Conservation (phyloP, 2,113 vertebrate genomes). For the Dolichallabes microphthalmus region DNA sequence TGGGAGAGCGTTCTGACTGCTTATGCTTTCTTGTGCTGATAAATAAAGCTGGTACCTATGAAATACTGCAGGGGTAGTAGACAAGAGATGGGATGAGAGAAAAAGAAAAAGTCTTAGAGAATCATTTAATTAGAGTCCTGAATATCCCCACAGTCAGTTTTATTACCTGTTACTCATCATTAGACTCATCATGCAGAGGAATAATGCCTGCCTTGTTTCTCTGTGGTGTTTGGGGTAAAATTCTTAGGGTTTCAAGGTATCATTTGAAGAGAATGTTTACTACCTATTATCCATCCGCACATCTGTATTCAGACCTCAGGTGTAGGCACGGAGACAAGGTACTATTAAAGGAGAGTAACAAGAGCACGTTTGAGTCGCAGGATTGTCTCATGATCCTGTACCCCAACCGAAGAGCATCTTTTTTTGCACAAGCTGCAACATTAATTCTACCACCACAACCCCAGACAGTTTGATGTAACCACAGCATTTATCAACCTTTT, state of each 20-base stretch:
- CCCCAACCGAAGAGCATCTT: not conserved
- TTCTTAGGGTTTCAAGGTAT: no score
- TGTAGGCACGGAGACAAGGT: not conserved
- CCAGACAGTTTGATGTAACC: not conserved
- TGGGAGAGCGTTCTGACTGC: conserved; percentile 14
- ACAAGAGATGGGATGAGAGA: not conserved
- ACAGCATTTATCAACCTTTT: not conserved
- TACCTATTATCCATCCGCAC: not conserved
- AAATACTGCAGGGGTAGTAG: not conserved
- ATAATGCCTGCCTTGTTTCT: not conserved
- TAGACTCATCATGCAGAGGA: not conserved
- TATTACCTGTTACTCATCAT: not conserved
- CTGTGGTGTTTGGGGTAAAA: not conserved
- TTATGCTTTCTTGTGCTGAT: conserved; percentile 34
- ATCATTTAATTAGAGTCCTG: not conserved
- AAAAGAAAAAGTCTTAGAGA: not conserved
- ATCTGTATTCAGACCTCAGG: not conserved
- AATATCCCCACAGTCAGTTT: not conserved
- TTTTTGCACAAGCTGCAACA: not conserved
- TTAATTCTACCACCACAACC: not conserved
- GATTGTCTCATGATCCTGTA: not conserved
- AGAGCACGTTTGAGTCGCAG: not conserved
- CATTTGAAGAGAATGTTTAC: not conserved
- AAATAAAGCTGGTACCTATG: not conserved
- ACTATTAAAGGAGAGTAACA: not conserved